phyloP scores from a whole-genome alignment of 30 jellyfish, hydroid and myxozoan species.

The Sanderia malayensis region DNA sequence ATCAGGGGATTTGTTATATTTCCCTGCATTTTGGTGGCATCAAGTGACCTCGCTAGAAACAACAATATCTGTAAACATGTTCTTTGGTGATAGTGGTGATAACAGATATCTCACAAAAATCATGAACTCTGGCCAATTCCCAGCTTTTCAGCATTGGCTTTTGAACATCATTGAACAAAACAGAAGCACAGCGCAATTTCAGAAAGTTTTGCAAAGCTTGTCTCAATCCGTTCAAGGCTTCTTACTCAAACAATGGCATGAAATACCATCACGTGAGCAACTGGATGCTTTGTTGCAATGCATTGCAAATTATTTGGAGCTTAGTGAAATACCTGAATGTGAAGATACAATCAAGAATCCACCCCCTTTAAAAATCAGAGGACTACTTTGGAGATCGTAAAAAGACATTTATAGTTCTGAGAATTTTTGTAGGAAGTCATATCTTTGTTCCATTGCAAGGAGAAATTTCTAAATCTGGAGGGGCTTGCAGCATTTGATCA shows the following conservation, averaged over 20 bases:
- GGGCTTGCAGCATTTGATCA: too few species aligned
- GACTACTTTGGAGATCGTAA: constrained; percentile 90
- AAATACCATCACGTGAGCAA: constrained; percentile 77
- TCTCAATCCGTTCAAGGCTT: constrained; percentile 61
- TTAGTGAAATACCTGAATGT: constrained; percentile 47
- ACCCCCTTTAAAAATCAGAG: constrained; percentile 90
- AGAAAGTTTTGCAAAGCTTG: constrained; percentile 64
- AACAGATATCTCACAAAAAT: constrained; percentile 71
- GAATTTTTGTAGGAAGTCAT: too few species aligned
- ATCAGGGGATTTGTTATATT: constrained; percentile 89
- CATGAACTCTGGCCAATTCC: constrained; percentile 86
- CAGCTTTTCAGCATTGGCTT: constrained; percentile 83
- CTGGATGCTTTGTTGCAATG: constrained; percentile 42
- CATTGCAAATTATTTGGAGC: constrained; percentile 57
- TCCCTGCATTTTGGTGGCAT: constrained; percentile 99
- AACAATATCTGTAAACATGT: constrained; percentile 90
- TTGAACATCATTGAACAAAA: constrained; percentile 90
- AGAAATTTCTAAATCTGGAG: too few species aligned
- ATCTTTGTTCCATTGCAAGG: background rate
- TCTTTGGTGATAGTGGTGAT: constrained; percentile 92
- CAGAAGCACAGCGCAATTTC: constrained; percentile 62
- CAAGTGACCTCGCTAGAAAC: constrained; percentile 85
- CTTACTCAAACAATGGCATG: constrained; percentile 96
- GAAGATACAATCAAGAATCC: constrained; percentile 60
- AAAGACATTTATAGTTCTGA: too few species aligned